These are phyloP conservation scores for Thinocorus orbignyianus DNA, from an alignment of 2,113 vertebrate genomes.

Conservation along the genomic window DNA sequence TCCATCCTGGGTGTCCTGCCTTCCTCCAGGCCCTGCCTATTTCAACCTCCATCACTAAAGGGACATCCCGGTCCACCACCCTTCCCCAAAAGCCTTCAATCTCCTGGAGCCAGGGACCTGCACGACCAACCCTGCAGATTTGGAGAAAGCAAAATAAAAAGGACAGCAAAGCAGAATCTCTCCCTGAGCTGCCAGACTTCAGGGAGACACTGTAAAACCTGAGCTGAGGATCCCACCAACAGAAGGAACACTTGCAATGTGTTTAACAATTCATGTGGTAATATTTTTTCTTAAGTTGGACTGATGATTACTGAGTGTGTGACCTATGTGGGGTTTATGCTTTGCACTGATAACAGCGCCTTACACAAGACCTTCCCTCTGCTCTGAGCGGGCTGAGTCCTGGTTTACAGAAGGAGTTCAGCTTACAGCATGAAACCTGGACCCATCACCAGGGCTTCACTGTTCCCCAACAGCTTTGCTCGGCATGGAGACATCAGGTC, in stretches of 20 bases:
- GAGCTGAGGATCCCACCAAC: background rate
- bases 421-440: background rate
- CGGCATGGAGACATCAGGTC: background rate
- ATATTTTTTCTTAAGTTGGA: background rate
- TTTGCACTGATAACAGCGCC: background rate
- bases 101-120: background rate
- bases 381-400: background rate
- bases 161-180: background rate
- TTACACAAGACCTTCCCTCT: background rate
- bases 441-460: background rate
- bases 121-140: fast-evolving
- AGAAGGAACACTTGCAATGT: background rate
- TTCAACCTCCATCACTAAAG: background rate
- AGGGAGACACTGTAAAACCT: background rate
- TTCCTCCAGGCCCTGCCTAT: background rate
- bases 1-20: background rate
- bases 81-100: background rate
- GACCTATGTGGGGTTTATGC: background rate
- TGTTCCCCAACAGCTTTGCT: background rate
- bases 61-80: background rate
- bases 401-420: background rate
- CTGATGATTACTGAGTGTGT: background rate
- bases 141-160: background rate
- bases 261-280: background rate
- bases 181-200: background rate